A percentile compares a stretch with the other conserved stretches of the same genome.
These are phyloP conservation scores for Melanotaenia maccullochi DNA, from an alignment of 2,797 vertebrate species.

Conservation along the genomic window DNA sequence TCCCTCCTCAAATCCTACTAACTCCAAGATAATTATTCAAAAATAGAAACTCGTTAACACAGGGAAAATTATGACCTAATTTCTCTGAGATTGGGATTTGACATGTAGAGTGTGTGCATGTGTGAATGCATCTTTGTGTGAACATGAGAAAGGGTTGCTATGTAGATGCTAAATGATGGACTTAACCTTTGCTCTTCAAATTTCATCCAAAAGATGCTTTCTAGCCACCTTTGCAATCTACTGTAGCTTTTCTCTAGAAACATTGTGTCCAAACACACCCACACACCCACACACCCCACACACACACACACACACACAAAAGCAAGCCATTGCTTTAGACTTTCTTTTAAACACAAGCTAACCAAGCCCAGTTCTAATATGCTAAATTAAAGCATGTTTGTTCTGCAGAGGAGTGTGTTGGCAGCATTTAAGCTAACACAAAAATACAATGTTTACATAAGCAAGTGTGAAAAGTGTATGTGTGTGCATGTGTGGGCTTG, in stretches of 20 bases:
- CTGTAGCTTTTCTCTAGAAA: not conserved
- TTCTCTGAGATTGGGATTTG: conserved; percentile 69
- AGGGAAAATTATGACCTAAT: conserved; percentile 82
- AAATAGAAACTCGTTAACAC: conserved; percentile 86
- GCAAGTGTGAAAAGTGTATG: conserved; percentile 11
- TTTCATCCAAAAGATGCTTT: not conserved
- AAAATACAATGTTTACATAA: conserved; percentile 32
- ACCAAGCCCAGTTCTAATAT: conserved; percentile 20
- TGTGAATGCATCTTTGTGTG: conserved; percentile 5
- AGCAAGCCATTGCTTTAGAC: conserved; percentile 8
- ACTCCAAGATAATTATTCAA: conserved; percentile 79
- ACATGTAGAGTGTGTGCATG: conserved; percentile 11
- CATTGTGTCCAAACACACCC: not conserved
- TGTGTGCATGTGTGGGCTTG: conserved; percentile 44
- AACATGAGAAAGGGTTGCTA: conserved; percentile 29
- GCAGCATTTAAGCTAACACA: conserved; percentile 19
- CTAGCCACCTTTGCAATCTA: conserved; percentile 5
- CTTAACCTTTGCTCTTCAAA: conserved; percentile 32
- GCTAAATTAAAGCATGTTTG: conserved; percentile 41
- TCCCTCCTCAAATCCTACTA: conserved; percentile 70
- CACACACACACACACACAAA: not conserved
- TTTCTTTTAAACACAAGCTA: conserved; percentile 14
- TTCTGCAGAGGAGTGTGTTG: conserved; percentile 35
- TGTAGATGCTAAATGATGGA: conserved; percentile 6
- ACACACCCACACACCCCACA: too few relatives aligned